A percentile compares a stretch with the other conserved stretches of the same genome.
phyloP scores from a whole-genome alignment of 2,888 invertebrate species.

The Polylopha cassiicola region DNA sequence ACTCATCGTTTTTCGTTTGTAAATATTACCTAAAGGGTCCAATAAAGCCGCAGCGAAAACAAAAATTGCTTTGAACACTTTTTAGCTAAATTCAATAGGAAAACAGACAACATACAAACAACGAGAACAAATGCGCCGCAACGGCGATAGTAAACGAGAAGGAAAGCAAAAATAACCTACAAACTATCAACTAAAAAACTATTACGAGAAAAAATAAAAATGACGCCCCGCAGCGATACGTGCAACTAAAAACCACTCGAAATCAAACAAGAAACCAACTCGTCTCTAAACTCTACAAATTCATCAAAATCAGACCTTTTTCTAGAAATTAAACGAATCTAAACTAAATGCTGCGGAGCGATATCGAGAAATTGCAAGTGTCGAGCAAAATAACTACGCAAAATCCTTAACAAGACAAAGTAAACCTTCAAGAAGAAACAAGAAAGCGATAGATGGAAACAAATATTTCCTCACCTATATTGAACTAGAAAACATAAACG shows the following conservation, averaged over 20 bases:
- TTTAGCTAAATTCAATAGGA: conserved; percentile 36
- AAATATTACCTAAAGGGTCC: background rate
- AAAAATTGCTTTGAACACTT: conserved; percentile 25
- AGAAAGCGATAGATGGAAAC: conserved; percentile 36
- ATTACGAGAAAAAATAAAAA: conserved; percentile 26
- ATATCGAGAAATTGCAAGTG: conserved; percentile 33
- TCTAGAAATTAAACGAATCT: conserved; percentile 26
- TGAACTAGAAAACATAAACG: conserved; percentile 35
- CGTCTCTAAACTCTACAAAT: conserved; percentile 40
- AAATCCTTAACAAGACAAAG: conserved; percentile 37
- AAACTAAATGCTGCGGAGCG: conserved; percentile 29
- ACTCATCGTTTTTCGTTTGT: no score
- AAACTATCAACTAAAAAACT: conserved; percentile 52
- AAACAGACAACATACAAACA: conserved; percentile 53
- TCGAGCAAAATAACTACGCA: conserved; percentile 34
- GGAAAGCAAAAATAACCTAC: conserved; percentile 57
- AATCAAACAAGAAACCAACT: conserved; percentile 53
- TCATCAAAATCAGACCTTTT: conserved; percentile 23
- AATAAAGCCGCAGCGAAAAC: conserved; percentile 19
- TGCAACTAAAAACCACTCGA: conserved; percentile 46
- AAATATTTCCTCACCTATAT: conserved; percentile 41
- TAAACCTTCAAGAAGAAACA: conserved; percentile 30
- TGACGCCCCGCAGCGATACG: conserved; percentile 47
- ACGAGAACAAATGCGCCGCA: conserved; percentile 42
- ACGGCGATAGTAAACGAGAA: conserved; percentile 47